A percentile compares a stretch with the other conserved stretches of the same genome.
phyloP scores from a whole-genome alignment of 2,113 vertebrate genomes.

The Oceanodroma tethys region DNA sequence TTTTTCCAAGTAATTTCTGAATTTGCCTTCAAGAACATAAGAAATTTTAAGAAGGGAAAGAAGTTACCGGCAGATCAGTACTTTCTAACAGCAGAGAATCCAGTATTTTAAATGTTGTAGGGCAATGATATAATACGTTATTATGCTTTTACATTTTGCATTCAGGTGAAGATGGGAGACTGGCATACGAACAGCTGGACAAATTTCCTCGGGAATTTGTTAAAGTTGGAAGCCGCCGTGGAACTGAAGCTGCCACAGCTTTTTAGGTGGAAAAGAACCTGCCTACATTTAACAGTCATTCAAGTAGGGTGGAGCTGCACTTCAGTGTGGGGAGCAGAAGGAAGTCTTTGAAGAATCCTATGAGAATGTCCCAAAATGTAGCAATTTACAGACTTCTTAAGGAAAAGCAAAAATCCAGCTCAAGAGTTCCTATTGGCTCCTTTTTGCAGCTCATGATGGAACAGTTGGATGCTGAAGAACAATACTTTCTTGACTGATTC shows the following conservation, averaged over 20 bases:
- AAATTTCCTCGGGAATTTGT: slow-evolving; percentile 84
- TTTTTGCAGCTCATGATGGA: slow-evolving; percentile 16
- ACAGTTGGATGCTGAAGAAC: neutral
- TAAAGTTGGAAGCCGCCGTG: slow-evolving; percentile 76
- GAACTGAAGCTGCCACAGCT: slow-evolving; percentile 84
- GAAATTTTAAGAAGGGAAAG: neutral
- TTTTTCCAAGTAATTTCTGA: neutral
- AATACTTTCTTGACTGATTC: neutral
- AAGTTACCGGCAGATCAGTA: neutral
- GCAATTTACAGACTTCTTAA: neutral
- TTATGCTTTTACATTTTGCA: neutral
- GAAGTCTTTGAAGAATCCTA: neutral
- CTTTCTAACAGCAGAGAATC: neutral
- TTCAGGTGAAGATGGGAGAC: slow-evolving; percentile 89
- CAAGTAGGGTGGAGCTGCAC: neutral
- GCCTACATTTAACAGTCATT: neutral
- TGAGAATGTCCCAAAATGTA: neutral
- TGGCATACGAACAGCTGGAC: slow-evolving; percentile 92
- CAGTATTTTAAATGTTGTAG: neutral
- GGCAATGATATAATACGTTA: neutral
- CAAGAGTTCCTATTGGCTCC: neutral
- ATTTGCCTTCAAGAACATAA: neutral
- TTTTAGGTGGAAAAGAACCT: slow-evolving; percentile 65
- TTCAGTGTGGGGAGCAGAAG: neutral
- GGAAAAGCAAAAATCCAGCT: neutral